Base-by-base conservation (phyloP, 2,113 vertebrate genomes). In the Ia io region DNA sequence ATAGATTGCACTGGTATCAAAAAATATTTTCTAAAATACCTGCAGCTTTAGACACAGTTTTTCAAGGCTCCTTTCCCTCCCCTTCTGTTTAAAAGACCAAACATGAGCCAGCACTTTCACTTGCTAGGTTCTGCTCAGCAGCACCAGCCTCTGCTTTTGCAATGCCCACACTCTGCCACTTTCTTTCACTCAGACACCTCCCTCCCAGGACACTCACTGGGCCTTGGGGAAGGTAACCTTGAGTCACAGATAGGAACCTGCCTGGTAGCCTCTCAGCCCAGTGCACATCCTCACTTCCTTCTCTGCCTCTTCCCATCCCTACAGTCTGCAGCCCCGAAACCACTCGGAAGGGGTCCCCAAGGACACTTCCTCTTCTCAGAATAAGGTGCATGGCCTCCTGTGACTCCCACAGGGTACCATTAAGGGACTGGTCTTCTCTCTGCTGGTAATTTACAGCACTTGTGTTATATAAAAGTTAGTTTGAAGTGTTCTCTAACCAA, bases 401-500 rank as follows among this genome's bases (percentile, higher is more conserved):
- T 32, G 84, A 42, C 73, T 83, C 25, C 44, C 69, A 51, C 18
- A 18, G 47, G 88, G 37, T 61, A 59, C 51, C 1, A 0, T 92
- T 91, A 80, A 94, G 88, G 92, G 73, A 92, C n/a, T 14, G 0
- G 53, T 35, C 70, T 93, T 90, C 51, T 61, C 67, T 92, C 44
- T 7, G 17, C 51, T 16, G 84, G 42, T 96, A 94, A 97, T 97
- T 97, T 95, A 91, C 28, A 71, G 40, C 23, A 17, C 83, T 96
- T 61, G 49, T 47, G 13, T 51, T 96, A 84, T 59, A 14, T 90
- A 70, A 90, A 97, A 96, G 92, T 95, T 97, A 95, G 88, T 86
- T 95, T 97, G 85, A 95, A 95, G 93, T 95, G 88, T 96, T 97
- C 96, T 95, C 88, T 90, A 93, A 96, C 96, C 88, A 97, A 96